Base-by-base conservation (phyloP, 2,797 vertebrate genomes). In the Myoxocephalus aenaeus region DNA sequence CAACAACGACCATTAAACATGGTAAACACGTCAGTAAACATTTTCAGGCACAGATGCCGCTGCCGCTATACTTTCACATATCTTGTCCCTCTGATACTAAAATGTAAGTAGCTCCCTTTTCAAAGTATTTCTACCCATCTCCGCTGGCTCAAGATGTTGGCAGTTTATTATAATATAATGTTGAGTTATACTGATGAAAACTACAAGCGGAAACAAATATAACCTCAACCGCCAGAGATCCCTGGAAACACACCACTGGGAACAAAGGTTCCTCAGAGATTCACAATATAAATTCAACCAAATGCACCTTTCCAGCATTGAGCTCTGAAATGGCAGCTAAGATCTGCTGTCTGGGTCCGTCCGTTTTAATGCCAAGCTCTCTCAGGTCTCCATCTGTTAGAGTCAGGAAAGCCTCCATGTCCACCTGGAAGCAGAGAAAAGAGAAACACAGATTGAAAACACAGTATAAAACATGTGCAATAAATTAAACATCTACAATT, bases 361-460 rank as follows among this genome's bases (percentile, higher is more conserved):
- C 97, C 0, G 98, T 99, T 95, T 98, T 98, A 86, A 99, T 99
- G 11, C 98, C 98, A 75, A 99, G 92, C 89, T 99, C 98, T 90
- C 97, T 97, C 87, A 99, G 92, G 92, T 99, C 98, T 27, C 97
- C 97, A 4, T 99, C 98, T 2, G 97, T 99, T 61, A 99, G 95
- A 0, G 98, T 99, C 85, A 99, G 95, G 84, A 99, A 99, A 0
- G 98, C 98, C 89, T 99, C 98, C 98, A 99, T 99, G 88, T 99
- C 98, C 65, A 99, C 98, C 98, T 99, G 75, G 8, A 71, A 5
- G 66, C 51, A 84, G 12, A 66, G 3, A 14, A 27, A 7, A 48
- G 0, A 22, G 1, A 61, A n/a, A 44, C 5, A 8, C 1, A 1
- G 6, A 64, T 6, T 17, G 22, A 48, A 36, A 68, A 51, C 1